Conservation (phyloP, 1,140 invertebrate species). For the Apis dorsata region DNA sequence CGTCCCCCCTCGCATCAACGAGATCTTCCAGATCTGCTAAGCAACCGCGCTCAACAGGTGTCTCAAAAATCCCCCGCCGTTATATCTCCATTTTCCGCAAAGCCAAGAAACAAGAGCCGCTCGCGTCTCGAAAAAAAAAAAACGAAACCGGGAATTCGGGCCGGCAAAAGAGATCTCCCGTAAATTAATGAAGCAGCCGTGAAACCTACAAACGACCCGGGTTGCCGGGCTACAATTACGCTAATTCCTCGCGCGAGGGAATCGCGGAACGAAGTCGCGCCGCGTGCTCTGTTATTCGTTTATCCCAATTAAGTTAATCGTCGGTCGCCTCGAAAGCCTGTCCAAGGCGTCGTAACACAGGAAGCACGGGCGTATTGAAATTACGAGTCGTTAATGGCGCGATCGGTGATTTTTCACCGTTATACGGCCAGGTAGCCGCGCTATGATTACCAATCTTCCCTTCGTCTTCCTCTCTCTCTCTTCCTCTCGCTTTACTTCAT, state of each 20-base stretch:
- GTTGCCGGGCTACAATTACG: slow-evolving; percentile 48
- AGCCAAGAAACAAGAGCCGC: neutral
- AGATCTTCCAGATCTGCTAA: neutral
- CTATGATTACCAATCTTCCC: slow-evolving; percentile 60
- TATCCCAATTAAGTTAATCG: slow-evolving; percentile 64
- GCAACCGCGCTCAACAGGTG: slow-evolving; percentile 3
- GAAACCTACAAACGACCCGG: slow-evolving; percentile 16
- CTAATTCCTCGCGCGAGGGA: slow-evolving; percentile 44
- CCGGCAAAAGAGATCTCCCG: neutral
- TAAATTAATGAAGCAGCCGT: slow-evolving; percentile 37
- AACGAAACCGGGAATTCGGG: neutral
- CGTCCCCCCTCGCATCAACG: too few species aligned
- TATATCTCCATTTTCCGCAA: neutral
- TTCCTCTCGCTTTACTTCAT: neutral
- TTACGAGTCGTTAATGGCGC: slow-evolving; percentile 61
- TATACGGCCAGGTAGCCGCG: slow-evolving; percentile 50
- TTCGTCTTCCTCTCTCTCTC: neutral
- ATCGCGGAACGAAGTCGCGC: slow-evolving; percentile 11
- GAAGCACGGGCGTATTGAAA: slow-evolving; percentile 60
- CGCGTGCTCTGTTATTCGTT: slow-evolving; percentile 53
- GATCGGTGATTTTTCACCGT: slow-evolving; percentile 63
- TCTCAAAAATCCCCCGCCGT: neutral
- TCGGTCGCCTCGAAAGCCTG: slow-evolving; percentile 21
- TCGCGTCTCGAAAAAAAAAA: too few species aligned
- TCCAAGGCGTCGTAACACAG: slow-evolving; percentile 50